Base-by-base conservation (phyloP, 2,888 invertebrate species). In the Bimastos eiseni region DNA sequence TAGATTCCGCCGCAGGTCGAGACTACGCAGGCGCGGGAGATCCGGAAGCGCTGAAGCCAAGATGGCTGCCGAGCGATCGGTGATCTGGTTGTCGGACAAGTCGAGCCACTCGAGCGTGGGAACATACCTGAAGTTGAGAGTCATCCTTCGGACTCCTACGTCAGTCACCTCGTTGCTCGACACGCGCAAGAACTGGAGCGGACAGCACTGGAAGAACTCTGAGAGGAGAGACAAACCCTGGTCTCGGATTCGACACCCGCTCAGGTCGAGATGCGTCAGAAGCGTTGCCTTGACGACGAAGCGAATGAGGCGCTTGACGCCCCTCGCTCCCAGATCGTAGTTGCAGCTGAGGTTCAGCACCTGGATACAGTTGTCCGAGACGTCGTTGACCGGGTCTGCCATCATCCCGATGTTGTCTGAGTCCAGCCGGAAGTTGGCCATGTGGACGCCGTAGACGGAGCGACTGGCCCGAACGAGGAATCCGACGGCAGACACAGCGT, bases 331-430 rank as follows among this genome's bases (percentile, higher is more conserved):
- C 36, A 92, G 89, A 34, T 90, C 49, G 24, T 90, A 89, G 88
- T 92, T 92, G 44, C 89, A 49, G 86, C 92, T 92, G n/a, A 92
- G 88, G 83, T 92, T 92, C 83, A 92, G 89, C n/a, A 92, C 91
- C 89, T 92, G 92, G 30, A 92, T 88, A 34, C 90, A 91, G 86
- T 92, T 92, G 89, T 92, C 92, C 17, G 92, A 92, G n/a, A 92
- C 88, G n/a, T 88, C 90, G 83, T 92, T 91, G 34, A 91, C 70
- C 17, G 92, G 92, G 37, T 92, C 91, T 13, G 92, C 90, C n/a
- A 92, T 90, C 89, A 92, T 70, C 5, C 83, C 89, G n/a, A 92
- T 89, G 44, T 38, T 90, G 49, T 55, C 86, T 5, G 86, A 88
- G 41, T 90, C 90, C 30, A 92, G 90, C 8, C 89, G 90, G 83